Evolutionary conservation across 92 coral and sea anemone genomes (phyloP), one percentile per base, ranked within the genome.

Genomic region (Zoanthus sociatus): DNA sequence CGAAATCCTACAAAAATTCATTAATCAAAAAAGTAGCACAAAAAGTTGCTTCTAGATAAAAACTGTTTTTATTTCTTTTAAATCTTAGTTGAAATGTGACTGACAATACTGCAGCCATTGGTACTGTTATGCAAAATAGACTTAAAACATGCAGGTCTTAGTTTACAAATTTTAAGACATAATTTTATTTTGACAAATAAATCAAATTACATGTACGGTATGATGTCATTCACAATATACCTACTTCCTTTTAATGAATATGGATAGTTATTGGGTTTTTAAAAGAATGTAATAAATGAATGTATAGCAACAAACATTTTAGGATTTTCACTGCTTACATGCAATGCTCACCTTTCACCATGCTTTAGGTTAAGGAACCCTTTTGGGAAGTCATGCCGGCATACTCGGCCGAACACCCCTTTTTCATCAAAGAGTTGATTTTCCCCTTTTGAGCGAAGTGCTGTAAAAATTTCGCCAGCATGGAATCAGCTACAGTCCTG

Each of bases 401-500:
- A 88, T 54, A 90, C 93, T 69, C 94, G 70, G 33, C 91, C 91
- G 87, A 93, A 93, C 0, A 90, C 92, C 1, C 95, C 90, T 79
- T 93, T 93, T 73, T 88, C 94, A 61, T 91, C 93, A 78, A 93
- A 91, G n/a, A 93, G 89, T 73, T 91, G 73, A 44, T 91, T 91
- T 44, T 89, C 86, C 15, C 96, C 96, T 69, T 93, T 93, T 44
- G 90, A 71, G 66, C 94, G 46, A 9, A 93, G 74, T 54, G 94
- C 92, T 61, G 91, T 83, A 84, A 93, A 83, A 37, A 93, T 94
- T 68, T 91, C 93, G 13, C 94, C 96, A 83, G 94, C 94, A 89
- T 91, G 94, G 73, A 93, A 93, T 53, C 91, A 58, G 85, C 70
- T 91, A 73, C 94, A 89, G 47, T 91, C 87, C 94, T 93, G 73